Evolutionary conservation across 2,113 vertebrate species (phyloP), one percentile per base, ranked within the genome.

Genomic region (Helogale parvula): DNA sequence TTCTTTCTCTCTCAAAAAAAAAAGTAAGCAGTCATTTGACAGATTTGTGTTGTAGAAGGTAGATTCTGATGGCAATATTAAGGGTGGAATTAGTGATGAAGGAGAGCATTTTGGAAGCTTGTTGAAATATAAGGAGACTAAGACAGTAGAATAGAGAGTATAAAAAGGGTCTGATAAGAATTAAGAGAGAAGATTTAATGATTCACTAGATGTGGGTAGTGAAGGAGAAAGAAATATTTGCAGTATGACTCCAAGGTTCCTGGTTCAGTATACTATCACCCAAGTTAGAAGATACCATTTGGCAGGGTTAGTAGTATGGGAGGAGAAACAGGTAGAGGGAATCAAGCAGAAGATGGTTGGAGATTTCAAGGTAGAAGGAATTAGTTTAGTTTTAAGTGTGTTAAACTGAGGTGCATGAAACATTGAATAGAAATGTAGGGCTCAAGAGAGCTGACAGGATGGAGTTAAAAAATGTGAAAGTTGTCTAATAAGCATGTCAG

Each of bases 51-150:
- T 93, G 50, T 54, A 95, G 65, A 66, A 95, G 92, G 35, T 83
- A 93, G 85, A 93, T 93, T 87, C 52, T 90, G 54, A 60, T 95
- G 85, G 15, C 29, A 88, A 33, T 79, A 23, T 69, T n/a, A 80
- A 89, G 57, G 13, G 38, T 96, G 60, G 31, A 76, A 93, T 77
- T 63, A 52, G 50, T 25, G 35, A 12, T 65, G 41, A 52, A 63
- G 29, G 17, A 88, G 57, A 88, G 4, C 33, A 87, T 84, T 97
- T 84, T 83, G 69, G 68, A 96, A 96, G 47, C 77, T 81, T 81
- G 19, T 72, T 92, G 45, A 97, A 89, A 57, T 88, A 15, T 19
- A 60, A 29, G 16, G 76, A 86, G 33, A 79, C 45, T 68, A 74
- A 84, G 33, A 38, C 9, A 14, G n/a, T 29, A 31, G 57, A 91